These are phyloP conservation scores for Sebastes diaconus DNA, from an alignment of 2,797 vertebrate genomes.

Conservation along the genomic window DNA sequence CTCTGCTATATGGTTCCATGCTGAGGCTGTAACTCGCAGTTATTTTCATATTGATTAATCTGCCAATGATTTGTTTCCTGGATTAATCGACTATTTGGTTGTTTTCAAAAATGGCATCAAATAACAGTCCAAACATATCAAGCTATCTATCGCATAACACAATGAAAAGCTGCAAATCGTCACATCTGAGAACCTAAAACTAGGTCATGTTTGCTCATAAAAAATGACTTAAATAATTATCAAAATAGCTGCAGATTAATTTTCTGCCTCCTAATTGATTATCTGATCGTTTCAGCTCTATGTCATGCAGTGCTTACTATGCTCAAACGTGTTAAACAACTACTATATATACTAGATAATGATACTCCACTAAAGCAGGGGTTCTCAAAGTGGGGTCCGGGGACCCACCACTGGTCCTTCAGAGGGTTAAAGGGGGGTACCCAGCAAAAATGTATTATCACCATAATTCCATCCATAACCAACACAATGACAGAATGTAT, in stretches of 20 bases:
- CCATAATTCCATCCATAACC: accelerated
- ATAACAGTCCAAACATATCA: not conserved
- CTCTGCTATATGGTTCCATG: not conserved
- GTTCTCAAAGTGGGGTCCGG: no score
- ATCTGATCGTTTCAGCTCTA: not conserved
- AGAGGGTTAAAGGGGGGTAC: accelerated
- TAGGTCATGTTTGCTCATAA: not conserved
- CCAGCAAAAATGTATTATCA: no score
- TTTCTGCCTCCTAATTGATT: not conserved
- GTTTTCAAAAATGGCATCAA: not conserved
- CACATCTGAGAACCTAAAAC: not conserved
- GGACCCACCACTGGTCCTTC: no score
- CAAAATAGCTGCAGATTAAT: not conserved
- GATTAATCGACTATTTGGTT: not conserved
- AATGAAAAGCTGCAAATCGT: not conserved
- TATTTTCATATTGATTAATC: not conserved
- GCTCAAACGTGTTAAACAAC: not conserved
- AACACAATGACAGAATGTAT: no score
- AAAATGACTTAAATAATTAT: not conserved
- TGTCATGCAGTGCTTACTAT: not conserved
- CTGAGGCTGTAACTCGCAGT: not conserved
- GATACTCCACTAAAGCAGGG: not conserved
- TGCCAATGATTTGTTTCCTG: not conserved
- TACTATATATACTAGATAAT: no score
- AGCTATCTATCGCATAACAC: not conserved